Evolutionary conservation across 2,797 vertebrate genomes (phyloP), one percentile per base, ranked within the genome.

Genomic region (Epinephelus coioides): DNA sequence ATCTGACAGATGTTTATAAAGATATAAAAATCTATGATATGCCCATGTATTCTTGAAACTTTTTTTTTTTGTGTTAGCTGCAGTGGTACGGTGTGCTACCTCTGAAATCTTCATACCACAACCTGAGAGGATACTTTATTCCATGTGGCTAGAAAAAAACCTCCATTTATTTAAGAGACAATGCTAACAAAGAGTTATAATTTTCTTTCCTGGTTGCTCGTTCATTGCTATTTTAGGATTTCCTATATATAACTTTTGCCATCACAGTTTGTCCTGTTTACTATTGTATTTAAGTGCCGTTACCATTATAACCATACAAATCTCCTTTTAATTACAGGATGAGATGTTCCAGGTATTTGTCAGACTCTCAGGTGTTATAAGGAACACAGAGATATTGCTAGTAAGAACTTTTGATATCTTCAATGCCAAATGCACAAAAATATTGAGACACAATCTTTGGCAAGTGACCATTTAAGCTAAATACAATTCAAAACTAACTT

Each of bases 31-130:
- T 80, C 69, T 88, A 82, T 70, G 17, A 87, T 85, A 80, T 77
- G 34, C 75, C 84, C 86, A 81, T 86, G 59, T 88, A 73, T 84
- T 88, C 76, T 79, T 78, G 54, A 78, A 82, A 79, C 53, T 19
- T 64, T 82, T 30, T 30, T 30, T 30, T 69, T 84, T 82, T 88
- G 75, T 80, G 79, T 90, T 85, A 88, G 84, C 86, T 88, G 88
- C 83, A 90, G 88, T 86, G 89, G 84, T 89, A 85, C 86, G 79
- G 84, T 83, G 73, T 76, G 83, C 88, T 91, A 90, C 90, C 90
- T 92, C 93, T 92, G 63, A 87, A 77, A 76, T 69, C 38, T 85
- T 80, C 54, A 34, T 69, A 63, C 11, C 21, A 64, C 69, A 65
- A 69, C 77, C 73, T 59, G 57, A 83, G 56, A 82, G 49, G 63